Evolutionary conservation across 2,888 invertebrate species (phyloP), one percentile per base, ranked within the genome.

Genomic region (Aporophyla nigra): DNA sequence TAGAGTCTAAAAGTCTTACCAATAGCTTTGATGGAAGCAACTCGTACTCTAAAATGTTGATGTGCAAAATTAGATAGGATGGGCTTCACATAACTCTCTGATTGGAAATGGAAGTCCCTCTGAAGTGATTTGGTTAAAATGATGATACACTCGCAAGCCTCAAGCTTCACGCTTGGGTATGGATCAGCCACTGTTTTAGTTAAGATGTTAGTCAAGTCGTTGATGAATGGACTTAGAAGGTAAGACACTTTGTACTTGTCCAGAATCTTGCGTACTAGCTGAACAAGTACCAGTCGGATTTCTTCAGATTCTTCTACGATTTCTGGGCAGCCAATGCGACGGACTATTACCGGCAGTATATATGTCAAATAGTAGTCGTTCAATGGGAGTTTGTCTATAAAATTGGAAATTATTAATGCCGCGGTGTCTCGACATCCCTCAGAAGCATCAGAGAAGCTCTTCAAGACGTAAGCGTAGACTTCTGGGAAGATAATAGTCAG

Each of bases 41-140:
- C 97, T 77, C 99, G 96, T 61, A 99, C 98, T 94, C 97, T 98
- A 77, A 98, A 98, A 93, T 99, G 98, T 90, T 99, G 99, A 93
- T 99, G 99, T 49, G 97, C 96, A 87, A 98, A 97, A 90, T 98
- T 98, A 6, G 96, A 94, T 61, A 98, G 93, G 1, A 99, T 96
- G 0, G 99, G 98, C 86, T 98, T 97, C 0, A 98, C 97, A 82
- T 99, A 97, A 58, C 95, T 97, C 88, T 98, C 98, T 0, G 98
- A 98, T 86, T 98, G 98, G 81, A 97, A 96, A 89, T 98, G 98
- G 92, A 99, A 98, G 89, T 98, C 97, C 78, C 96, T 95, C 0
- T 98, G 97, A 12, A 98, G 89, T 5, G 97, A 95, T 77, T 96
- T 97, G 0, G 98, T 97, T 61, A 99, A 88, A 70, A 97, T 92